Base-by-base conservation (phyloP, 2,888 invertebrate species). In the Drosophila phalerata region DNA sequence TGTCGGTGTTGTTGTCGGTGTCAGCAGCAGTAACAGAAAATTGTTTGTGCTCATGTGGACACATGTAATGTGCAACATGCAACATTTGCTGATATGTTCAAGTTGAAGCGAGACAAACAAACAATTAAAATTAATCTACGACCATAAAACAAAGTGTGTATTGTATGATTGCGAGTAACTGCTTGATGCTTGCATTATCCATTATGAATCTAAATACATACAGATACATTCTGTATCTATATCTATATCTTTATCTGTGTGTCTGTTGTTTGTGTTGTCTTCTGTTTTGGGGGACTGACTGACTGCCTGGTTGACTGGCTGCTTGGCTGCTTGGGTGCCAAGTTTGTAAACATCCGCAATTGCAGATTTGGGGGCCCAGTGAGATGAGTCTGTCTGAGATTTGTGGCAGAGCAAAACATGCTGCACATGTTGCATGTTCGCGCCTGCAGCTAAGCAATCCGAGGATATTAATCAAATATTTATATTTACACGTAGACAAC, bases 71-170 rank as follows among this genome's bases (percentile, higher is more conserved):
- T 61, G 74, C 60, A 60, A 48, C 28, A 70, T 83, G 77, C 77
- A 77, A 81, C 81, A 79, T 85, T 81, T 74, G 81, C 81, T 79
- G 71, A 75, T 73, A 69, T 85, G 73, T 74, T 52, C 73, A 65
- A 42, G 49, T 55, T 64, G 77, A 55, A 65, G 74, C 66, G 77
- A 72, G 79, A 62, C 76, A 81, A 81, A 84, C 86, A 85, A 85
- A 85, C 84, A 85, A 85, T 85, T 85, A 88, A 88, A 84, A 83
- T 85, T 86, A 88, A 85, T 88, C 84, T 88, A 85, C 83, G 75
- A 69, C 56, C 80, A 88, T 88, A 81, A 88, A 84, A 88, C 88
- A 86, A 81, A 86, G 88, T 85, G 84, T 66, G 75, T 74, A 74
- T 78, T 79, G 79, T 76, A 40, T 11, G 47, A 32, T 11, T 58